Percentiles rank a stretch among this genome's conserved stretches.
Evolutionary conservation across 37 sponge, comb jelly and placozoan genomes (phyloP).

Genomic region (Axinella damicornis): DNA sequence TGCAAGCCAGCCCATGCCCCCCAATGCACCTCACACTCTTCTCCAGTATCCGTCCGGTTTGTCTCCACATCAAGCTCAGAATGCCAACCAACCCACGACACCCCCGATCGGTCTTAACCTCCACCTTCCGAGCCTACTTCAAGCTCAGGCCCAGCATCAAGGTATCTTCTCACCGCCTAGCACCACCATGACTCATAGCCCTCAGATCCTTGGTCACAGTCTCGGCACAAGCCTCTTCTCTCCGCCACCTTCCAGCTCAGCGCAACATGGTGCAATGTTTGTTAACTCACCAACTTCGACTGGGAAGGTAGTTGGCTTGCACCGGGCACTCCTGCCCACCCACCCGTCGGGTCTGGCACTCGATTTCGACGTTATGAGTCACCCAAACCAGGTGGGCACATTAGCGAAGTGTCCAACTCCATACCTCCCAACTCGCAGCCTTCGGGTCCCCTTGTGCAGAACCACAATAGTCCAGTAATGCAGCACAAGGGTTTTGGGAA

Average conservation of each 20-base stretch:
- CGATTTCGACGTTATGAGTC: constrained; percentile 28
- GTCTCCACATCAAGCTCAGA: neutral
- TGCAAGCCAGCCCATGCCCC: neutral
- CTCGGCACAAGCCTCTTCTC: constrained; percentile 71
- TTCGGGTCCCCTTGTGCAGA: neutral
- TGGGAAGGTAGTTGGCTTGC: constrained; percentile 16
- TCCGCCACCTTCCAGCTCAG: constrained; percentile 58
- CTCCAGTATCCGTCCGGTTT: neutral
- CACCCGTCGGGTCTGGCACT: constrained; percentile 45
- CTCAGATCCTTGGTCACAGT: constrained; percentile 73
- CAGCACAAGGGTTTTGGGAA: constrained; percentile 15
- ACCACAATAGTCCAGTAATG: neutral
- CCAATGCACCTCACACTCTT: neutral
- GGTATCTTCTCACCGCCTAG: constrained; percentile 50
- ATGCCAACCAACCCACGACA: neutral
- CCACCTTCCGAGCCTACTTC: constrained; percentile 28
- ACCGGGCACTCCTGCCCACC: constrained; percentile 24
- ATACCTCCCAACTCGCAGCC: neutral
- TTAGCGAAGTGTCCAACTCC: constrained; percentile 13
- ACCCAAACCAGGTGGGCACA: constrained; percentile 35
- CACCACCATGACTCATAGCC: constrained; percentile 52
- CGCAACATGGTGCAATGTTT: constrained; percentile 36
- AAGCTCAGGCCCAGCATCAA: constrained; percentile 42
- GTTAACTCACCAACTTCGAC: constrained; percentile 34
- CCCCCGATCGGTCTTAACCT: constrained; percentile 31